Evolutionary conservation across 2,888 invertebrate genomes (phyloP), one percentile per base, ranked within the genome.

Genomic region (Ethmia dodecea): DNA sequence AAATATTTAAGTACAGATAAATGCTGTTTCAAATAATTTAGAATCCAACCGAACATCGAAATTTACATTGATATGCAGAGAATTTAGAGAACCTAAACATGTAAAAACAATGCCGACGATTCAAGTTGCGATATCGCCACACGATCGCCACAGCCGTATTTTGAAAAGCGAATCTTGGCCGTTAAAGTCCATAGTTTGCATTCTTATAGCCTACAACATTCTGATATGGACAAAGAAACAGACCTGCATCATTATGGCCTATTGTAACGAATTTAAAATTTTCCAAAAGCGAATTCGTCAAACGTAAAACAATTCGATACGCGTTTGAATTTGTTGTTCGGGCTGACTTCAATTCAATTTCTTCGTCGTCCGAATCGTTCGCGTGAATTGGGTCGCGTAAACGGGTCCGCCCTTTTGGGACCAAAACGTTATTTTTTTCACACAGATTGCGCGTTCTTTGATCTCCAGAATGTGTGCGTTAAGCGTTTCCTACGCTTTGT

Each of bases 231-330:
- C 75, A 80, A 86, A 81, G 79, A 77, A 81, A 62, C 65, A 60
- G 65, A 58, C 69, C 78, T 71, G 77, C 79, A 73, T 86, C 83
- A 83, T 86, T 84, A 86, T 80, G 60, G 67, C 64, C 84, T 83
- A 86, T 86, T 84, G 86, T 80, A 67, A 56, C 71, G 62, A 75
- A 76, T 81, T 80, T 70, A 52, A 78, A 80, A 79, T 74, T 80
- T 84, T 71, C 65, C 52, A 80, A 83, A 80, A 77, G 74, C 73
- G 81, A 81, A 80, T 78, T 78, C 83, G 81, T 78, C 81, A 83
- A 83, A 80, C 78, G 79, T 86, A 84, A 86, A 86, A 86, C 84
- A 86, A 86, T 86, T 86, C 84, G 86, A 86, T 81, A 86, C 86
- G 86, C 84, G 77, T 84, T 81, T 65, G 74, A 79, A 78, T 84